Evolutionary conservation across 1,140 invertebrate genomes (phyloP).

Genomic region (Bombus terrestris): DNA sequence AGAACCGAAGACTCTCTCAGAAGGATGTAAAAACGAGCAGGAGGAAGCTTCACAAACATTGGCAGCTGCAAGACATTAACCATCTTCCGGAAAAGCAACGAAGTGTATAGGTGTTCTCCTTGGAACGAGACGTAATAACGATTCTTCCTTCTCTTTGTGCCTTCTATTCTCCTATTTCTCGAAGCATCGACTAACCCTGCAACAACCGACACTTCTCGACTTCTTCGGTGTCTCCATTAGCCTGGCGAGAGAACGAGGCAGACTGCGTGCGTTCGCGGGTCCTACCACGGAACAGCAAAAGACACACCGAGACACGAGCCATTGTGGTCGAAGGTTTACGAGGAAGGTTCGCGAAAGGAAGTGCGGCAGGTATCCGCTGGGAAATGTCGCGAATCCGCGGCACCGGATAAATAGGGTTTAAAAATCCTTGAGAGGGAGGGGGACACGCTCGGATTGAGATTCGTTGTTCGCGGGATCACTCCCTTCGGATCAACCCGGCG

Average conservation of each 20-base stretch:
- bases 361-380: not conserved
- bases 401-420: slow-evolving; percentile 3
- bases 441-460: slow-evolving; percentile 4
- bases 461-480: slow-evolving; percentile 17
- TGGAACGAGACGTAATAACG: slow-evolving; percentile 61
- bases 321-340: slow-evolving; percentile 5
- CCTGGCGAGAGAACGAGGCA: not conserved
- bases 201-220: slow-evolving; percentile 43
- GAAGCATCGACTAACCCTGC: slow-evolving; percentile 22
- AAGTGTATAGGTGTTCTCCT: slow-evolving; percentile 59
- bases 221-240: slow-evolving; percentile 50
- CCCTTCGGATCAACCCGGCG: not conserved
- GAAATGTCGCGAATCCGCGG: slow-evolving; percentile 10
- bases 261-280: not conserved
- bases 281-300: not conserved
- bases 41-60: slow-evolving; percentile 25
- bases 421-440: not conserved
- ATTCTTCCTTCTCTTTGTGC: not conserved
- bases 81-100: slow-evolving; percentile 21
- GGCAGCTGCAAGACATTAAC: slow-evolving; percentile 63
- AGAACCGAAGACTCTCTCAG: too few relatives aligned
- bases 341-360: not conserved
- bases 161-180: slow-evolving; percentile 38
- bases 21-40: too few relatives aligned
- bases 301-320: not conserved